Evolutionary conservation across 1,140 invertebrate species (phyloP).

Genomic region (Drosophila dunni): DNA sequence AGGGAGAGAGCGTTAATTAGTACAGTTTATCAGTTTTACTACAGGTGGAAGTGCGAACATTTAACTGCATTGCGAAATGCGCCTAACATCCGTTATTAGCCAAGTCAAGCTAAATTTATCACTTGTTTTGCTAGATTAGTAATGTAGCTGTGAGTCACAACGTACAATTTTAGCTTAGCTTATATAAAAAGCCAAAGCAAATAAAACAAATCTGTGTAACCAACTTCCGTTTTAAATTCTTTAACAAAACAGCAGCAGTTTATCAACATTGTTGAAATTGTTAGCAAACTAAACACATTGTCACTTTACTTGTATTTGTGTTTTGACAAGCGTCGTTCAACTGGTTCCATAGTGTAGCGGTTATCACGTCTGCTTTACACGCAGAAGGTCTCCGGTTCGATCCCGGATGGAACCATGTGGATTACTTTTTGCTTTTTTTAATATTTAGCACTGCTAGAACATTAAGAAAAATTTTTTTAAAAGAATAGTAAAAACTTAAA

Average conservation of each 20-base stretch:
- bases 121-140: neutral
- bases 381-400: slow-evolving; percentile 89
- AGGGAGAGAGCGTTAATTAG: slow-evolving; percentile 38
- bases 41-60: slow-evolving; percentile 9
- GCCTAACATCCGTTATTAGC: slow-evolving; percentile 1
- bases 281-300: neutral
- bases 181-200: neutral
- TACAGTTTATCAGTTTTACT: slow-evolving; percentile 30
- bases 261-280: slow-evolving; percentile 2
- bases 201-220: neutral
- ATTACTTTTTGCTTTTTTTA: slow-evolving; percentile 17
- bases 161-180: neutral
- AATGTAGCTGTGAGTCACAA: neutral
- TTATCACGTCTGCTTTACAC: slow-evolving; percentile 89
- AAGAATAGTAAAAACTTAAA: neutral
- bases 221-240: slow-evolving; percentile 4
- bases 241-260: neutral
- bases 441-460: neutral
- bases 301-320: neutral
- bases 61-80: slow-evolving; percentile 25
- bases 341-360: slow-evolving; percentile 87
- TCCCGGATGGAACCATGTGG: slow-evolving; percentile 86
- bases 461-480: too few species aligned
- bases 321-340: neutral
- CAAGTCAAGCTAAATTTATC: neutral